These are phyloP conservation scores for Macrosiphum euphorbiae DNA, from an alignment of 2,888 invertebrate genomes.

Conservation along the genomic window DNA sequence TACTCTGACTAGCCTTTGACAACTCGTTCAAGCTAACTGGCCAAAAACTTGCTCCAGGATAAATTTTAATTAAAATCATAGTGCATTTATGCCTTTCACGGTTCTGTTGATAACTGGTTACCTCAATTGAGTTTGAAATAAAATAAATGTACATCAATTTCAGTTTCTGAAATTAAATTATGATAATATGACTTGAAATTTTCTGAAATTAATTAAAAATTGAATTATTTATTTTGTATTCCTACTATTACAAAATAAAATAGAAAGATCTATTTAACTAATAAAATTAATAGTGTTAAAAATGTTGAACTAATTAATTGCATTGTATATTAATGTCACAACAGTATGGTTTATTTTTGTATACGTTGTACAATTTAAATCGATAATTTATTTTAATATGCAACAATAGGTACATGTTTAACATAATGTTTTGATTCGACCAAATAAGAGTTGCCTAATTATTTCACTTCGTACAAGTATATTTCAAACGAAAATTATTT, in stretches of 20 bases:
- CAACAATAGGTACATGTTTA: too few species aligned
- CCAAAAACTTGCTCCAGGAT: neutral
- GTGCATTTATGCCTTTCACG: neutral
- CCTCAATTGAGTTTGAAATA: neutral
- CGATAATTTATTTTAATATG: neutral
- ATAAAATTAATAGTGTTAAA: neutral
- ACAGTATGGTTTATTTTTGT: neutral
- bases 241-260: neutral
- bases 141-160: neutral
- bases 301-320: neutral
- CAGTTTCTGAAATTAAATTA: neutral
- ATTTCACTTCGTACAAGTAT: neutral
- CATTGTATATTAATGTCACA: neutral
- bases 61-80: neutral
- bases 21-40: neutral
- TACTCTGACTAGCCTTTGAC: neutral
- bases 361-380: neutral
- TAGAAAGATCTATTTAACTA: neutral
- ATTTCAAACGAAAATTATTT: neutral
- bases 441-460: neutral
- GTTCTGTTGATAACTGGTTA: neutral
- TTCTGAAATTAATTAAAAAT: neutral
- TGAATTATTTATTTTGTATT: neutral
- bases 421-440: neutral
- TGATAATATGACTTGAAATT: neutral